These are phyloP conservation scores for Capreolus pygargus DNA, from an alignment of 2,113 vertebrate species.

Conservation along the genomic window DNA sequence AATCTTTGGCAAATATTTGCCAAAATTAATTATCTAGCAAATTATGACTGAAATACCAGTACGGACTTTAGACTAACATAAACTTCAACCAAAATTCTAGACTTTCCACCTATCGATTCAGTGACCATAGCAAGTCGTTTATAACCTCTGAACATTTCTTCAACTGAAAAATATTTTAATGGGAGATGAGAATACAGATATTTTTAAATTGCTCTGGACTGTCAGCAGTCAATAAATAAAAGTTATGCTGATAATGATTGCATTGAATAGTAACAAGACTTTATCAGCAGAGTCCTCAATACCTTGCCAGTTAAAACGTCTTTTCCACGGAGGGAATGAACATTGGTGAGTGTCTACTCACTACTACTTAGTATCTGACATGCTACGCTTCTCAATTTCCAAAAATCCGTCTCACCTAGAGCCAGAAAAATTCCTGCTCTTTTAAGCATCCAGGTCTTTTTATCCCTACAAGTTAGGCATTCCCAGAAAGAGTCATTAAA, in stretches of 20 bases:
- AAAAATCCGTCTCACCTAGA: background rate
- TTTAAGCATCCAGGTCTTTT: background rate
- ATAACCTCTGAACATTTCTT: background rate
- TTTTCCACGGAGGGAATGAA: background rate
- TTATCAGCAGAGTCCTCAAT: background rate
- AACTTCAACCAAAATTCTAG: background rate
- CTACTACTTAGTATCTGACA: background rate
- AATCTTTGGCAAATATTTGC: background rate
- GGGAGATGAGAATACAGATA: background rate
- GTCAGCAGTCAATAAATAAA: background rate
- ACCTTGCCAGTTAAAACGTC: background rate
- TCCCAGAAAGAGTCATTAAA: background rate
- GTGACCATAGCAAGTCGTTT: background rate
- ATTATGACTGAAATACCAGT: background rate
- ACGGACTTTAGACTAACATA: background rate
- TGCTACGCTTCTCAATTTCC: background rate
- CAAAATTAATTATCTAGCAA: background rate
- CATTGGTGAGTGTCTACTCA: background rate
- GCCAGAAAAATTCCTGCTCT: background rate
- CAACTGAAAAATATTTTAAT: background rate
- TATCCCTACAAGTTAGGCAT: background rate
- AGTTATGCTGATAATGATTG: background rate
- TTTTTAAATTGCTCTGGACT: background rate
- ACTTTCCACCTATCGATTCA: background rate
- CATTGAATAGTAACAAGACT: background rate